Evolutionary conservation across 2,797 vertebrate species (phyloP).

Genomic region (Enteromius trimaculatus): DNA sequence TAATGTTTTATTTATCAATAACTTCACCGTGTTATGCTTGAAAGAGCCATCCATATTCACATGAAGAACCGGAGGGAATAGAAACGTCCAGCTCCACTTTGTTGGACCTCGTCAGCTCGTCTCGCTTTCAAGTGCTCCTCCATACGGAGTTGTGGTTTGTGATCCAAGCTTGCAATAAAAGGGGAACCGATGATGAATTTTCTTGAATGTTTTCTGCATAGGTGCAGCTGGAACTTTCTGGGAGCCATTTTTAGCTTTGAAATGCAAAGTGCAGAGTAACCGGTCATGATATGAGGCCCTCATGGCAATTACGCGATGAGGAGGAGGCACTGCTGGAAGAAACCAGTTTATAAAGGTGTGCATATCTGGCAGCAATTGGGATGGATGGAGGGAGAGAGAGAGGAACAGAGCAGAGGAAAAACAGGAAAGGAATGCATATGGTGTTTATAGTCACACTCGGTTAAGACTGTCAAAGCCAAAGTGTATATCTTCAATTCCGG

Average conservation of each 20-base stretch:
- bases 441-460: conserved; percentile 45
- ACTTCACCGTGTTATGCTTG: conserved; percentile 59
- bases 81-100: conserved; percentile 45
- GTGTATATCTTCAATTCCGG: conserved; percentile 38
- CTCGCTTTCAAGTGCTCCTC: conserved; percentile 38
- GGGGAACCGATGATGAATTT: conserved; percentile 69
- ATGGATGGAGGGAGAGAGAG: conserved; percentile 1
- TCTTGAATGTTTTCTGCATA: conserved; percentile 57
- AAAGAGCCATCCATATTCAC: conserved; percentile 63
- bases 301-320: not conserved
- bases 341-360: conserved; percentile 10
- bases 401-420: conserved; percentile 36
- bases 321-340: not conserved
- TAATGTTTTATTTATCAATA: conserved; percentile 67
- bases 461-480: conserved; percentile 47
- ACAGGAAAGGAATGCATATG: conserved; percentile 53
- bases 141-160: conserved; percentile 66
- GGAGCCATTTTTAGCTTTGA: conserved; percentile 50
- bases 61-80: conserved; percentile 57
- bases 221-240: conserved; percentile 46
- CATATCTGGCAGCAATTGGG: conserved; percentile 32
- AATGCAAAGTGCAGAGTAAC: conserved; percentile 43
- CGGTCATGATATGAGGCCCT: not conserved
- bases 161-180: conserved; percentile 63
- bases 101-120: conserved; percentile 30